Evolutionary conservation across 2,888 invertebrate species (phyloP).

Genomic region (Phytoseiulus persimilis): DNA sequence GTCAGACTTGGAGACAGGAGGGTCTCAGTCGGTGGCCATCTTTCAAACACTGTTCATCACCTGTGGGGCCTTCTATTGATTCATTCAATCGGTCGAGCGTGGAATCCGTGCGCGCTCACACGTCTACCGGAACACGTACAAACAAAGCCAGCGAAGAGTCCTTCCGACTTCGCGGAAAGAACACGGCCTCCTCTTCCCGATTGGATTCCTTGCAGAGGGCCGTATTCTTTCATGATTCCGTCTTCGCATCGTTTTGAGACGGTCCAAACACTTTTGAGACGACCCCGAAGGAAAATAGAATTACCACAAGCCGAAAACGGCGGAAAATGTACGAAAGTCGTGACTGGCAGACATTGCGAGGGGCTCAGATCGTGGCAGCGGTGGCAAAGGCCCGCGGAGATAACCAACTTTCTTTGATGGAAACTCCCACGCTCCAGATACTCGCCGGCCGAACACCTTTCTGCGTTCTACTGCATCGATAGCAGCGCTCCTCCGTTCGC

Average conservation of each 20-base stretch:
- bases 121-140: not conserved
- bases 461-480: not conserved
- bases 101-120: not conserved
- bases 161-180: not conserved
- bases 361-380: not conserved
- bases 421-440: not conserved
- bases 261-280: not conserved
- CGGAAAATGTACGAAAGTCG: not conserved
- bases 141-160: not conserved
- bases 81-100: not conserved
- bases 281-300: not conserved
- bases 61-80: not conserved
- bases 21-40: not conserved
- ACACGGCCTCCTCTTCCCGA: not conserved
- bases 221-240: not conserved
- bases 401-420: not conserved
- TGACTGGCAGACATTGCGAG: not conserved
- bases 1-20: not conserved
- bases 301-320: not conserved
- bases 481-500: not conserved
- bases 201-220: not conserved
- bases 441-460: not conserved
- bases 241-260: not conserved
- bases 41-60: not conserved
- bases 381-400: not conserved